phyloP scores from a whole-genome alignment of 1,140 invertebrate genomes.

The Vanessa tameamea region DNA sequence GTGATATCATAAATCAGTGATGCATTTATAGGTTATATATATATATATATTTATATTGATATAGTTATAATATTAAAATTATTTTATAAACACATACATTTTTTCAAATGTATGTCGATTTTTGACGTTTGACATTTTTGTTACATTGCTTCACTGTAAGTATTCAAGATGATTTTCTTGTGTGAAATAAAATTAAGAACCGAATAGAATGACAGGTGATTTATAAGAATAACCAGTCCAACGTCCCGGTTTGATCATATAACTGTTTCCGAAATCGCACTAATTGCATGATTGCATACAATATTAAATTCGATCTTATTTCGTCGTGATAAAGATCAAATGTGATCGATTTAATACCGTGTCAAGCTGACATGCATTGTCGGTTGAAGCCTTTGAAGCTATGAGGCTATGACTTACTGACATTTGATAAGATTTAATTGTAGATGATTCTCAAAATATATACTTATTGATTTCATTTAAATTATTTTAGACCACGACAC shows the following conservation, averaged over 20 bases:
- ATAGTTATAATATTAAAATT: too few species aligned
- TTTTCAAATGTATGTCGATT: too few species aligned
- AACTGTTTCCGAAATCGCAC: slow-evolving; percentile 32
- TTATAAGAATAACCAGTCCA: slow-evolving; percentile 30
- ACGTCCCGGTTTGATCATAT: slow-evolving; percentile 35
- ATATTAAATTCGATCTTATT: slow-evolving; percentile 21
- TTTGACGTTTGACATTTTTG: background rate
- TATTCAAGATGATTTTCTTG: background rate
- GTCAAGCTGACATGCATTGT: slow-evolving; percentile 9
- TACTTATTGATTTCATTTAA: background rate
- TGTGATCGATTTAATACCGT: slow-evolving; percentile 1
- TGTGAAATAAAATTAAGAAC: background rate
- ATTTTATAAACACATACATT: too few species aligned
- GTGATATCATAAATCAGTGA: too few species aligned
- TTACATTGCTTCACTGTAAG: background rate
- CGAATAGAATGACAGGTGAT: slow-evolving; percentile 34
- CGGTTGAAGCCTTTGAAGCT: background rate
- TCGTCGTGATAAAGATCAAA: slow-evolving; percentile 20
- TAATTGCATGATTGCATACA: slow-evolving; percentile 28
- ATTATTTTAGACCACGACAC: background rate
- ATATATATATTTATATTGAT: too few species aligned
- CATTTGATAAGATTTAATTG: slow-evolving; percentile 12
- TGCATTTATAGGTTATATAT: too few species aligned
- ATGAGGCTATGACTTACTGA: slow-evolving; percentile 5
- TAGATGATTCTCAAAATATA: slow-evolving; percentile 3